phyloP scores from a whole-genome alignment of 1,140 invertebrate genomes.

The Drosophila bocqueti region DNA sequence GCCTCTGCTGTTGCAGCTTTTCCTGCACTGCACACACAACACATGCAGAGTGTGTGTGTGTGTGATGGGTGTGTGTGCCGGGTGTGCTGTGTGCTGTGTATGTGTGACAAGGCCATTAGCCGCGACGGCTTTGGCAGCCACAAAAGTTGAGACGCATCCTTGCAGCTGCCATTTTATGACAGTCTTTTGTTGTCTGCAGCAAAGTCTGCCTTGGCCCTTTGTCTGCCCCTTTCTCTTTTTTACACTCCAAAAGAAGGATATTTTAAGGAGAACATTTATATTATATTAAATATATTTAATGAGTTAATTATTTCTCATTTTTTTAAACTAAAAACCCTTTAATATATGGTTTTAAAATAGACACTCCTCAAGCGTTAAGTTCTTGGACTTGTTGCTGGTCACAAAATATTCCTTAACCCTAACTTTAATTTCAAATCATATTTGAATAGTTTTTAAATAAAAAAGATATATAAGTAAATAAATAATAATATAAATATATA shows the following conservation, averaged over 20 bases:
- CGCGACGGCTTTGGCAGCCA: constrained; percentile 51
- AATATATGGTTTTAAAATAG: background rate
- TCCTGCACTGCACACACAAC: constrained; percentile 2
- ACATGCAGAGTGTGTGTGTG: constrained; percentile 2
- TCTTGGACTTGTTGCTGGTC: background rate
- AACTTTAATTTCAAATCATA: background rate
- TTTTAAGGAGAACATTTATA: background rate
- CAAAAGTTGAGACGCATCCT: constrained; percentile 40
- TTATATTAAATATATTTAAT: background rate
- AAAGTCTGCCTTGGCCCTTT: constrained; percentile 15
- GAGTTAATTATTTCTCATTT: background rate
- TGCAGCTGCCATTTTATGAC: constrained; percentile 74
- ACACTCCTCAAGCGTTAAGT: too few relatives aligned
- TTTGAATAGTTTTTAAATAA: background rate
- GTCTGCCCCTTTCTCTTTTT: constrained; percentile 1
- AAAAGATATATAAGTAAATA: background rate
- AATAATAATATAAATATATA: too few relatives aligned
- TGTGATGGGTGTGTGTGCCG: background rate
- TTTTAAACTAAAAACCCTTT: background rate
- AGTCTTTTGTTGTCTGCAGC: constrained; percentile 65
- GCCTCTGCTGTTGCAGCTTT: constrained; percentile 29
- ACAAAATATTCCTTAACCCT: too few relatives aligned
- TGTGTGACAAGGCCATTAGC: constrained; percentile 71
- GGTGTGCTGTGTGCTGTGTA: background rate
- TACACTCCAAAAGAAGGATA: constrained; percentile 16